phyloP scores from a whole-genome alignment of 2,888 invertebrate genomes.

The Tribolium freemani region DNA sequence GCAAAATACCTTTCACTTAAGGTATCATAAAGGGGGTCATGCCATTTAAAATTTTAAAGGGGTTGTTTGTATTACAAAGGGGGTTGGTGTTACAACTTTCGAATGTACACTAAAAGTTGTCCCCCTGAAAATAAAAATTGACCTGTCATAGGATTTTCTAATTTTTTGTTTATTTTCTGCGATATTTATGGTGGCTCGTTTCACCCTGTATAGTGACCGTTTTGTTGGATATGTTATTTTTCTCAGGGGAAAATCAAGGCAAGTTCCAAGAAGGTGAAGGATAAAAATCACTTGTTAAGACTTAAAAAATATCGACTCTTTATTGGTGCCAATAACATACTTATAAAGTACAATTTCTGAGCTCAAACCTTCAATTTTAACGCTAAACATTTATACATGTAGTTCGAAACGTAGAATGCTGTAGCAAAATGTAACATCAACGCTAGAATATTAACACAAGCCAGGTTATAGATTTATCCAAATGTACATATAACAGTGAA shows the following conservation, averaged over 20 bases:
- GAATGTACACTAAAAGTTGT: no score
- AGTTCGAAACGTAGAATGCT: not conserved
- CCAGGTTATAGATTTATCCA: not conserved
- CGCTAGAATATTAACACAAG: not conserved
- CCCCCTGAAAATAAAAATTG: no score
- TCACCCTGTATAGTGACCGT: no score
- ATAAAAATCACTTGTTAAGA: not conserved
- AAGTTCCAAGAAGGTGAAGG: not conserved
- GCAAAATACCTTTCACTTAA: no score
- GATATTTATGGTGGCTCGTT: no score
- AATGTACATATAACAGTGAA: not conserved
- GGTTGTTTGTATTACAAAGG: no score
- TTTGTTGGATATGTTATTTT: no score
- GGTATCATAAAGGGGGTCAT: no score
- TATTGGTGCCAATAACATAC: not conserved
- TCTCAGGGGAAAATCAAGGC: not conserved
- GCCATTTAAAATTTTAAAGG: no score
- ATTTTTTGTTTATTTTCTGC: no score
- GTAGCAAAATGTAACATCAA: not conserved
- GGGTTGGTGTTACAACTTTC: no score
- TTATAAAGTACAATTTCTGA: not conserved
- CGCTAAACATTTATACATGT: not conserved
- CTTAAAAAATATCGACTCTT: not conserved
- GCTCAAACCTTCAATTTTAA: not conserved
- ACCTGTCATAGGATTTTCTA: no score